phyloP scores from a whole-genome alignment of 2,113 vertebrate species.

The Romanogobio albipinnatus region DNA sequence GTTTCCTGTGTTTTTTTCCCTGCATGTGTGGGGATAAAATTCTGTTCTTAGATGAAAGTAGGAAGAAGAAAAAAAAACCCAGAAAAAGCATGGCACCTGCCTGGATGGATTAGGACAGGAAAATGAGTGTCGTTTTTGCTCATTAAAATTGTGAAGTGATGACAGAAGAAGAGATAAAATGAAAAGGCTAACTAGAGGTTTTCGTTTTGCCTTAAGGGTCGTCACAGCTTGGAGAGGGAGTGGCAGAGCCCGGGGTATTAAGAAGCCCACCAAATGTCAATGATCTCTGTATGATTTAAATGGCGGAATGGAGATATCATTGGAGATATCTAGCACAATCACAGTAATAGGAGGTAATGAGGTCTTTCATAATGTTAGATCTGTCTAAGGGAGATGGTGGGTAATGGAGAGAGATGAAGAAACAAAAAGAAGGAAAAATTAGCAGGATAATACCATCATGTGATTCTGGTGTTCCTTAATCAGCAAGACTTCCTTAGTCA shows the following conservation, averaged over 20 bases:
- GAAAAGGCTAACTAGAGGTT: slow-evolving; percentile 48
- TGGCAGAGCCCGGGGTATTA: background rate
- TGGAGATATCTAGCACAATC: slow-evolving; percentile 43
- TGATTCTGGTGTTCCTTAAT: background rate
- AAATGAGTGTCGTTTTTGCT: slow-evolving; percentile 47
- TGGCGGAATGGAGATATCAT: slow-evolving; percentile 39
- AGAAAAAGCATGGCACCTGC: slow-evolving; percentile 20
- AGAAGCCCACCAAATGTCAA: slow-evolving; percentile 43
- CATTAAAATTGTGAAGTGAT: slow-evolving; percentile 53
- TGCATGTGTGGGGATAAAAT: slow-evolving; percentile 51
- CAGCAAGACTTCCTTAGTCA: background rate
- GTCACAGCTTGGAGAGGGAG: slow-evolving; percentile 14
- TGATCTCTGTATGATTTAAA: slow-evolving; percentile 48
- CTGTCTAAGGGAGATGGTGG: background rate
- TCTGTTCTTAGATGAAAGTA: slow-evolving; percentile 34
- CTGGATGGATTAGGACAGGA: slow-evolving; percentile 27
- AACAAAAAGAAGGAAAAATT: background rate
- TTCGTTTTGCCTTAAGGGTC: slow-evolving; percentile 37
- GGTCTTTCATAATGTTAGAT: slow-evolving; percentile 27
- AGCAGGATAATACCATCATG: background rate
- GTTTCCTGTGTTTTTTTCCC: slow-evolving; percentile 34
- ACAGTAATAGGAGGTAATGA: slow-evolving; percentile 47
- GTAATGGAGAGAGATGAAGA: background rate
- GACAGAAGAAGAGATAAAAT: slow-evolving; percentile 11
- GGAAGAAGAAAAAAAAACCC: slow-evolving; percentile 21